Conservation (phyloP, 2,113 vertebrate species). For the Cavia aperea region DNA sequence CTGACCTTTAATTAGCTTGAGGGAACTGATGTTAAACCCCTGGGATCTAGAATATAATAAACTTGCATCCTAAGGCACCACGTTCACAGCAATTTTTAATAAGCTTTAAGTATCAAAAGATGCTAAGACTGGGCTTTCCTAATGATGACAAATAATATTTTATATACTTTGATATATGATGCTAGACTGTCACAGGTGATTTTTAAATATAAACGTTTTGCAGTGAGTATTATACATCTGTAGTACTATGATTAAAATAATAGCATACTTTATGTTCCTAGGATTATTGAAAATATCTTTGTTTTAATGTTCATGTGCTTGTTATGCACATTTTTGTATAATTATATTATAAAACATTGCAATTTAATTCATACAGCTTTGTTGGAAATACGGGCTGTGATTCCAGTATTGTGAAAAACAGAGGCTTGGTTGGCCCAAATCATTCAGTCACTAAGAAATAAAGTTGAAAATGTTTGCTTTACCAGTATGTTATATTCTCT, state of each 20-base stretch:
- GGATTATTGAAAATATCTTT: neutral
- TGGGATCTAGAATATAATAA: neutral
- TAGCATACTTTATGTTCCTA: neutral
- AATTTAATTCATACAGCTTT: neutral
- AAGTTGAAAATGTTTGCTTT: neutral
- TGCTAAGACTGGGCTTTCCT: fast-evolving
- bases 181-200: neutral
- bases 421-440: neutral
- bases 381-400: neutral
- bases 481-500: neutral
- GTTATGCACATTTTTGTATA: neutral
- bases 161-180: neutral
- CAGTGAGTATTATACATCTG: neutral
- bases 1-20: neutral
- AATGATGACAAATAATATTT: neutral
- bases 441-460: neutral
- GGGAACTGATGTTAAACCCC: neutral
- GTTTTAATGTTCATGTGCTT: neutral
- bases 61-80: neutral
- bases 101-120: neutral
- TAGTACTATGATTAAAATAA: neutral
- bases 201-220: neutral
- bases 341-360: neutral
- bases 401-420: neutral
- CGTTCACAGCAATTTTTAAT: neutral